Percentiles rank a stretch among this genome's conserved stretches.
phyloP scores from a whole-genome alignment of 1,140 invertebrate species.

The Periplaneta americana region DNA sequence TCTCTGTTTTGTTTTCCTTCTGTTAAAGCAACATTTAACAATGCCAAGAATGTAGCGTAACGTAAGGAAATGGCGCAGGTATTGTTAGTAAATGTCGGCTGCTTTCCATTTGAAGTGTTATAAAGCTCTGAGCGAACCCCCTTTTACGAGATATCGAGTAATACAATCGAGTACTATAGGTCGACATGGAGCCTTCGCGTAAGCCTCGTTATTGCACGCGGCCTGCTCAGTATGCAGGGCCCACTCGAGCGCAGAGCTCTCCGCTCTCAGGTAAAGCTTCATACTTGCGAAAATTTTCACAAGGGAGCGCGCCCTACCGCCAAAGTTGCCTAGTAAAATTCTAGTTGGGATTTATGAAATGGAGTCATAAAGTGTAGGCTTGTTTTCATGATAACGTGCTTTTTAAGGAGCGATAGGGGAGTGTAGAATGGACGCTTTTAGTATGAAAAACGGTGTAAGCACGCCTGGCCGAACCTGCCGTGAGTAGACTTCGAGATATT shows the following conservation, averaged over 20 bases:
- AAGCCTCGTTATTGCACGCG: background rate
- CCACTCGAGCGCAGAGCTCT: too few species aligned
- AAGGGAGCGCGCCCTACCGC: background rate
- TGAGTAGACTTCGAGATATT: too few species aligned
- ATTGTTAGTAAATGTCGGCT: too few species aligned
- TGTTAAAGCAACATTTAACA: too few species aligned
- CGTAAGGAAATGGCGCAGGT: too few species aligned
- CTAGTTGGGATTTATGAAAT: background rate
- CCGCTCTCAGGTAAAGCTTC: background rate
- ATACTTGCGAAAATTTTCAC: background rate
- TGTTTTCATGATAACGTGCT: background rate
- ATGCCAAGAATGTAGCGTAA: too few species aligned
- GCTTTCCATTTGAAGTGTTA: background rate
- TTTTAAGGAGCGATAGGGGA: too few species aligned
- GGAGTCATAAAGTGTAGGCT: background rate
- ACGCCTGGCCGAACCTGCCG: too few species aligned
- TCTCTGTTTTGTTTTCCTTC: too few species aligned
- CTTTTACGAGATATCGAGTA: background rate
- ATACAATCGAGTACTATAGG: background rate
- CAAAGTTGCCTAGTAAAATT: background rate
- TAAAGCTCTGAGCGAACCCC: background rate
- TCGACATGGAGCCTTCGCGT: background rate
- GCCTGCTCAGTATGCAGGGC: background rate
- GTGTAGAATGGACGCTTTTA: too few species aligned
- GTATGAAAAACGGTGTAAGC: too few species aligned